Evolutionary conservation across 2,888 invertebrate species (phyloP).

Genomic region (Clivina fossor): DNA sequence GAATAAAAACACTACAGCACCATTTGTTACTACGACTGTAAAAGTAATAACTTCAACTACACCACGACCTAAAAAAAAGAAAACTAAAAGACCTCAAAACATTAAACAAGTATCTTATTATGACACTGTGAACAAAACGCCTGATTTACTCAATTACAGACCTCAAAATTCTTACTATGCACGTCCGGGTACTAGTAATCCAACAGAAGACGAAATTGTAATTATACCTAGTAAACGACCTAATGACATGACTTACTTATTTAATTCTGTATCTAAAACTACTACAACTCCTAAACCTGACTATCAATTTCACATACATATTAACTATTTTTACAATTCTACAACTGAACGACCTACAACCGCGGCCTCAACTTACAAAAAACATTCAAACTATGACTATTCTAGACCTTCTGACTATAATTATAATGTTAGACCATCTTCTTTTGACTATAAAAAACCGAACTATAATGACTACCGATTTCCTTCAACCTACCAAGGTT

Average conservation of each 20-base stretch:
- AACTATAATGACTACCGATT: constrained; percentile 48
- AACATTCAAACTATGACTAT: too few relatives aligned
- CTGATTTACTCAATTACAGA: constrained; percentile 7
- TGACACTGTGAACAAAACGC: constrained; percentile 9
- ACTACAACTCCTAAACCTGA: constrained; percentile 36
- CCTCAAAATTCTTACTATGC: neutral
- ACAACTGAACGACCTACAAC: constrained; percentile 27
- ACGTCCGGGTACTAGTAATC: neutral
- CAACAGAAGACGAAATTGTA: constrained; percentile 2
- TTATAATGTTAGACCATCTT: constrained; percentile 26
- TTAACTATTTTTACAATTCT: constrained; percentile 32
- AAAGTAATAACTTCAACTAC: constrained; percentile 1
- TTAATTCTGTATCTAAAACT: constrained; percentile 23
- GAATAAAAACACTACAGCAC: constrained; percentile 14
- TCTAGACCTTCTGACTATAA: constrained; percentile 7
- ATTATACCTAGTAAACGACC: constrained; percentile 18
- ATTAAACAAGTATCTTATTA: constrained; percentile 16
- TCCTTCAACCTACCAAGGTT: too few relatives aligned
- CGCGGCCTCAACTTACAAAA: too few relatives aligned
- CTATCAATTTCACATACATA: constrained; percentile 33
- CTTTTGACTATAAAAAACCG: constrained; percentile 36
- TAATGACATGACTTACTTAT: constrained; percentile 20
- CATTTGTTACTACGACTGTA: constrained; percentile 1
- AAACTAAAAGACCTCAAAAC: constrained; percentile 16
- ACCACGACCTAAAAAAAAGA: constrained; percentile 4